Base-by-base conservation (phyloP, 2,888 invertebrate species). In the Epiblema foenella region DNA sequence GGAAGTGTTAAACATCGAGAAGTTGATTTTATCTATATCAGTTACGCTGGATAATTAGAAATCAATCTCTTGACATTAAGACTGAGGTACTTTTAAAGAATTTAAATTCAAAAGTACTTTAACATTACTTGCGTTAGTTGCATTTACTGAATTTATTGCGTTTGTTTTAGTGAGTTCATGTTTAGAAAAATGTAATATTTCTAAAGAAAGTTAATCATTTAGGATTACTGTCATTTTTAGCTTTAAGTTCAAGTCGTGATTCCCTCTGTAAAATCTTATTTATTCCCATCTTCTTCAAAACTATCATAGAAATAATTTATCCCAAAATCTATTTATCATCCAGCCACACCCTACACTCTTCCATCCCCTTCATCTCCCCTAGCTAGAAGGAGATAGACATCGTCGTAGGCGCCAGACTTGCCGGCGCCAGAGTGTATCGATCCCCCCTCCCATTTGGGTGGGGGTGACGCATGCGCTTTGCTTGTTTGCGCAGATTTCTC, bases 371-470 rank as follows among this genome's bases (percentile, higher is more conserved):
- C 17, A 18, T 33, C n/a, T 51, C 56, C 57, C 20, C 20, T 17
- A 72, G 73, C 49, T 62, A 10, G 73, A 76, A 57, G 56, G 77
- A 76, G 79, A 78, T 67, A 69, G 74, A 69, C 64, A 39, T 57
- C 54, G 72, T 63, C 74, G 77, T 75, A 77, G 89, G 88, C 88
- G 88, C 88, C 90, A 92, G 91, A 92, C 91, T 80, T 49, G 76
- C 73, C 90, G 92, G 91, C 92, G 92, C 92, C 91, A 76, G 92
- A 91, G 91, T 91, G 65, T 83, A 90, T 90, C 85, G 91, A 90
- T 85, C 77, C 77, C 78, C 78, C 78, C 82, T 68, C 72, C 60
- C 69, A 69, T 68, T 56, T 46, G 49, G 58, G 76, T 74, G 77
- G 79, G 79, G 78, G 60, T 64, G 63, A 73, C 86, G 87, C 90